Evolutionary conservation across 2,113 vertebrate species (phyloP), one percentile per base, ranked within the genome.

Genomic region (Leucosticte australis): DNA sequence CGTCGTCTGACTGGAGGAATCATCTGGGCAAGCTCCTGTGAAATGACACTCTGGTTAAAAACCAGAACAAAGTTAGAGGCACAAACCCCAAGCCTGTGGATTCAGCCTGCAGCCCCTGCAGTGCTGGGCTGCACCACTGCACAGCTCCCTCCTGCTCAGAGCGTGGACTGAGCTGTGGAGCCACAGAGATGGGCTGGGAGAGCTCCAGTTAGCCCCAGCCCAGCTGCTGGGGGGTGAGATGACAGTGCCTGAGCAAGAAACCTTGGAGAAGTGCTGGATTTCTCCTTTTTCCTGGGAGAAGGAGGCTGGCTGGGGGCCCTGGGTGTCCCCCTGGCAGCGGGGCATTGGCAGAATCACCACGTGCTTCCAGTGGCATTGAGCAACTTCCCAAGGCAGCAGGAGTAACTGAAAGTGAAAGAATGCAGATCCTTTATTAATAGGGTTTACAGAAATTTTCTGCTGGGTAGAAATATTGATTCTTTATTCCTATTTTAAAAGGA

Each of bases 401-500:
- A 92, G 52, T 56, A 82, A 84, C 57, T 80, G 82, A 91, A 63
- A 93, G 94, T 63, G 91, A 75, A 86, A 83, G 93, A 86, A 92
- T 90, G 90, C 92, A 55, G 85, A 55, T 83, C 20, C 8, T 76
- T 82, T 93, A 76, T 95, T 91, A 92, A 83, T 67, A 64, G 92
- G 60, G 82, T 59, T 91, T 77, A 41, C 81, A 77, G 85, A 80
- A 49, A 81, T 85, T 53, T 91, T 94, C 83, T 91, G 70, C 83
- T n/a, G 86, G 91, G 73, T 68, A 84, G 95, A 86, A 94, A 87
- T 92, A 94, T 85, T 6, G 87, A 91, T 95, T 94, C 94, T 74
- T 90, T 95, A 93, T 95, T 91, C 90, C 84, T 68, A 8, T 81
- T 91, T 85, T 75, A 83, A 97, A 96, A 86, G 75, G 83, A 94